Percentiles rank a stretch among this genome's conserved stretches.
phyloP scores from a whole-genome alignment of 2,888 invertebrate genomes.

The Rutpela maculata region DNA sequence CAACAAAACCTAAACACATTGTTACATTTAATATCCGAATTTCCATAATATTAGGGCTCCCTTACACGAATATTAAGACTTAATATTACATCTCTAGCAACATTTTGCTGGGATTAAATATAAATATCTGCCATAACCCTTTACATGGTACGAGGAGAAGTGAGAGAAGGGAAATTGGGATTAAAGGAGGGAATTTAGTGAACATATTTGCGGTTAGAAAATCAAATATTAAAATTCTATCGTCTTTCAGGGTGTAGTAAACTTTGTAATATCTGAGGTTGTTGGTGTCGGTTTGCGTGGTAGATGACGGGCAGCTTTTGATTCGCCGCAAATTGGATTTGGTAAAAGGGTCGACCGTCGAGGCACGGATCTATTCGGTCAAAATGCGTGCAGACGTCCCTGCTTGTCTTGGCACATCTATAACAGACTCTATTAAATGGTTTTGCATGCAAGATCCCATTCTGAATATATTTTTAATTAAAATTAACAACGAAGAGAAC shows the following conservation, averaged over 20 bases:
- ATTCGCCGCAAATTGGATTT: conserved; percentile 69
- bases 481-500: conserved; percentile 4
- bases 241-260: conserved; percentile 53
- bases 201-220: conserved; percentile 52
- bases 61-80: conserved; percentile 44
- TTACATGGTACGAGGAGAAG: conserved; percentile 39
- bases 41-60: conserved; percentile 46
- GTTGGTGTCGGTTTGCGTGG: conserved; percentile 62
- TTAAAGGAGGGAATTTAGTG: conserved; percentile 42
- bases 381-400: conserved; percentile 34
- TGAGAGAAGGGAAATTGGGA: conserved; percentile 41
- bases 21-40: conserved; percentile 43
- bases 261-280: conserved; percentile 59
- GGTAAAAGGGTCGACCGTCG: conserved; percentile 36
- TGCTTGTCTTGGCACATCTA: conserved; percentile 33
- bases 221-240: conserved; percentile 63
- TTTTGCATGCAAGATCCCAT: conserved; percentile 27
- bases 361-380: conserved; percentile 23
- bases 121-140: conserved; percentile 51
- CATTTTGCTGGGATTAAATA: conserved; percentile 48
- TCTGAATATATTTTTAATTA: conserved; percentile 13
- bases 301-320: conserved; percentile 69
- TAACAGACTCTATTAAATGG: conserved; percentile 31
- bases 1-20: conserved; percentile 37
- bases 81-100: conserved; percentile 41